A percentile compares a stretch with the other conserved stretches of the same genome.
These are phyloP conservation scores for Myodes glareolus DNA, from an alignment of 2,113 vertebrate genomes.

Conservation along the genomic window DNA sequence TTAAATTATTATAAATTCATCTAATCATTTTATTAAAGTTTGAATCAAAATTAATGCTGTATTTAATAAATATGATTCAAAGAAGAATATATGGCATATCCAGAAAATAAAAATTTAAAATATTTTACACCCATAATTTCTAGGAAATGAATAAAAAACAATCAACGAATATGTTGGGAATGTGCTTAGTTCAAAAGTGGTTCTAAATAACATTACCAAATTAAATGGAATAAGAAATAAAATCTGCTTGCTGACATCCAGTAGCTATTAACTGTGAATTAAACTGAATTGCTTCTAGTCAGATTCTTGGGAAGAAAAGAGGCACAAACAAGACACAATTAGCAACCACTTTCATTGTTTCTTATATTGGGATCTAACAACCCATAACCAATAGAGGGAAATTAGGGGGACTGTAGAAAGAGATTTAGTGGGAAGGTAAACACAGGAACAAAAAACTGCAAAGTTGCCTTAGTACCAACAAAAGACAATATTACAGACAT, in stretches of 20 bases:
- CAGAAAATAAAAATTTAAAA: slow-evolving; percentile 70
- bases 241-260: neutral
- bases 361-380: neutral
- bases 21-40: slow-evolving; percentile 67
- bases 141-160: slow-evolving; percentile 61
- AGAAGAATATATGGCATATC: slow-evolving; percentile 61
- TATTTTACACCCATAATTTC: slow-evolving; percentile 64
- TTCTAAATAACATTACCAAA: neutral
- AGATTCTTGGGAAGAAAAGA: neutral
- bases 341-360: slow-evolving; percentile 29
- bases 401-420: neutral
- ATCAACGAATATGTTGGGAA: slow-evolving; percentile 1
- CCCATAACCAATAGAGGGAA: neutral
- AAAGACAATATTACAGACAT: neutral
- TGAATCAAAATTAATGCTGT: slow-evolving; percentile 61
- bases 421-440: neutral
- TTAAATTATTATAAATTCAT: slow-evolving; percentile 54
- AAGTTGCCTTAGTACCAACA: neutral
- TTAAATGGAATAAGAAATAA: neutral
- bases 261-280: neutral
- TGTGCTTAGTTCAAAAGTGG: slow-evolving; percentile 49
- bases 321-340: neutral
- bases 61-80: slow-evolving; percentile 62
- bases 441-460: neutral
- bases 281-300: neutral